Evolutionary conservation across 2,113 vertebrate genomes (phyloP), one percentile per base, ranked within the genome.

Genomic region (Guaruba guarouba): DNA sequence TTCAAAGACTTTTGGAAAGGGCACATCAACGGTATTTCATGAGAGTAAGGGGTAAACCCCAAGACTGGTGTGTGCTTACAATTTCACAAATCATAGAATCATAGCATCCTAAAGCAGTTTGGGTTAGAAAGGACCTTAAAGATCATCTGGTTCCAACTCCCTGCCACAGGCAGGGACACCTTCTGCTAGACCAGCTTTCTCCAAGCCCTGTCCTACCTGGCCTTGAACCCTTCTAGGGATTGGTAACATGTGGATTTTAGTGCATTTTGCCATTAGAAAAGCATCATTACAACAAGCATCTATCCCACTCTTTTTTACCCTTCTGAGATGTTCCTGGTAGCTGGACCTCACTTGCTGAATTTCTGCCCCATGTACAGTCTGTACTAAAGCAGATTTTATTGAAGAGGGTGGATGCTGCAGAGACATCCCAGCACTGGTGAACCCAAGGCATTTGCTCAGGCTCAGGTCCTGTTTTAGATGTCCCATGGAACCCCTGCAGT

Each of bases 401-500:
- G 16, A 46, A 19, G 8, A 5, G 20, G 5, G 3, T 24, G 37
- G 13, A 11, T 13, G 33, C 29, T 41, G 41, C n/a, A 52, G 29
- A 55, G 18, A 33, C 18, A 13, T 6, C 49, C 11, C 1, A 11
- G 27, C 17, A 5, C 11, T 0, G 2, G 20, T 15, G 43, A 37
- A 3, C 25, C 54, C 10, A 6, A 17, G 52, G 62, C 18, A 9
- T n/a, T 35, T 35, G 8, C 49, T 31, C n/a, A 52, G 9, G 18
- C 16, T 37, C 43, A 11, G 19, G 18, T 63, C 12, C 35, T 12
- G 3, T 25, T 77, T 82, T 22, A 24, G 54, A 3, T 18, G 17
- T 46, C 17, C 11, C 19, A 2, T 0, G 3, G 19, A 12, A 11
- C 0, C 11, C 7, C 15, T 18, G 8, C 9, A 7, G 5, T 2